Percentiles rank a stretch among this genome's conserved stretches.
Evolutionary conservation across 2,888 invertebrate genomes (phyloP).

Genomic region (Adela reaumurella): DNA sequence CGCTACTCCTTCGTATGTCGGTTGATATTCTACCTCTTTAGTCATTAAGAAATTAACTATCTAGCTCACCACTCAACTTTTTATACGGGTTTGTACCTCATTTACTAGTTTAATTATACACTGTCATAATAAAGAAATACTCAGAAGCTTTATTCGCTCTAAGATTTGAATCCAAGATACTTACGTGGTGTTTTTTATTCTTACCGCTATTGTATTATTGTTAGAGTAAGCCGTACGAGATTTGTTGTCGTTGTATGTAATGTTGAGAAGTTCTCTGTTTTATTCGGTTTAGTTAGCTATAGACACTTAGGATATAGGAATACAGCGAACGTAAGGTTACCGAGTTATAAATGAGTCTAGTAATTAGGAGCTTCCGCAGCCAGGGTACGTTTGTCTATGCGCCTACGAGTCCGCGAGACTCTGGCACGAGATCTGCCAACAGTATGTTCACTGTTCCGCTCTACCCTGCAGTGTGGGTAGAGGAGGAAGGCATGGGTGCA

Average conservation of each 20-base stretch:
- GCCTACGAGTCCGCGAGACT: background rate
- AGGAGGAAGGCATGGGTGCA: too few species aligned
- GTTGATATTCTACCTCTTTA: background rate
- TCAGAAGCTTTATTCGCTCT: constrained; percentile 55
- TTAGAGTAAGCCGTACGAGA: background rate
- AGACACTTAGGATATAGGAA: too few species aligned
- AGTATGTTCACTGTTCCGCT: too few species aligned
- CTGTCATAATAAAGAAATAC: constrained; percentile 48
- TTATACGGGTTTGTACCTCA: constrained; percentile 53
- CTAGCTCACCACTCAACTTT: constrained; percentile 54
- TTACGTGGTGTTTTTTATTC: too few species aligned
- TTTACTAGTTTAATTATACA: constrained; percentile 54
- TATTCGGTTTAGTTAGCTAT: background rate
- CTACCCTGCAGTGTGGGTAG: too few species aligned
- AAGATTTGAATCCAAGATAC: constrained; percentile 20
- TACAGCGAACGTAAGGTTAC: too few species aligned
- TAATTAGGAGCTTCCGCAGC: background rate
- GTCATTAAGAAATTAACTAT: background rate
- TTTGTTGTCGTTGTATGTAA: background rate
- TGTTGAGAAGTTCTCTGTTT: background rate
- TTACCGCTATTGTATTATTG: background rate
- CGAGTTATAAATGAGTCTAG: too few species aligned
- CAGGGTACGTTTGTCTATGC: background rate
- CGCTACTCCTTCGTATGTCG: background rate
- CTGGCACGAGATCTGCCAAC: background rate